Base-by-base conservation (phyloP, 2,797 vertebrate species). In the Leptoclinus maculatus region DNA sequence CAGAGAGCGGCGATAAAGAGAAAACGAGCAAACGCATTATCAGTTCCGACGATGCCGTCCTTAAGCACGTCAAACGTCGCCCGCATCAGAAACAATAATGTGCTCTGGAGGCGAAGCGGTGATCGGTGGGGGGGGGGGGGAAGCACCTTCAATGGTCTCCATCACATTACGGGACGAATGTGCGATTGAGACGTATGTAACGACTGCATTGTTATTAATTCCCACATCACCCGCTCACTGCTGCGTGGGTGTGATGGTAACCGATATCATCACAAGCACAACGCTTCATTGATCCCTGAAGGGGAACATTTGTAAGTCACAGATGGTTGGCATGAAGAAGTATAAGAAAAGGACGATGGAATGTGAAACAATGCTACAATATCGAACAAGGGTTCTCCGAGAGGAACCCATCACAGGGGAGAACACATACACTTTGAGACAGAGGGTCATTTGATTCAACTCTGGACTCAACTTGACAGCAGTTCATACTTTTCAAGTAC, bases 1-100 rank as follows among this genome's bases (percentile, higher is more conserved):
- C 29, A 75, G 71, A 79, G 65, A 85, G 66, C 75, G 11, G 66
- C 72, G 72, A 89, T 89, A 66, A 90, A 83, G 74, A 82, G 65
- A 43, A 74, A 70, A 32, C 8, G 43, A 51, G 78, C 36, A 74
- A 72, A 84, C 74, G 75, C 74, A 72, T 75, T 89, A 83, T 80
- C 57, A 54, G 51, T 76, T 56, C 68, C 45, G 66, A 81, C 84
- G 70, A 91, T 74, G 29, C 45, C 11, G 6, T 82, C 53, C 67
- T 77, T 71, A 78, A 80, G 62, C 73, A 68, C 62, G 21, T 82
- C 86, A 79, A 74, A 60, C 34, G 13, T 67, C 10, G 54, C 84
- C 21, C 29, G 41, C 73, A 87, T 89, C 68, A 69, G 5, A 32
- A 85, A 82, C 66, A 87, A 89, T 41, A 56, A 13, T 8, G 21